Percentiles rank a stretch among this genome's conserved stretches.
Evolutionary conservation across 2,113 vertebrate species (phyloP).

Genomic region (Dipodomys ordii): DNA sequence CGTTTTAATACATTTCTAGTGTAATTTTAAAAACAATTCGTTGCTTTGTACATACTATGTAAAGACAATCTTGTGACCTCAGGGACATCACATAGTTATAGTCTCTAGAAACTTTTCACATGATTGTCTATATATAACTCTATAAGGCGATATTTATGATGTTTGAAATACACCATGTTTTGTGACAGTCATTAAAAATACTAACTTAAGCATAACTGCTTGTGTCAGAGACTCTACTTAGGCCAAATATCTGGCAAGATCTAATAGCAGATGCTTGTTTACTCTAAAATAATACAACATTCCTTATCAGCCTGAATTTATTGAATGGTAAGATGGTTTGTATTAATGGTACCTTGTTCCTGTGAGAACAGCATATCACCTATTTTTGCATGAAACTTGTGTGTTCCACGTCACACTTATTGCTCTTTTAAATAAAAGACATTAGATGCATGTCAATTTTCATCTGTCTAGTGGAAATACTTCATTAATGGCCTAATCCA

Average conservation of each 20-base stretch:
- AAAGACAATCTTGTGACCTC: neutral
- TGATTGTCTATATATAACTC: constrained; percentile 42
- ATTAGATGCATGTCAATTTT: neutral
- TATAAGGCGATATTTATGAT: constrained; percentile 44
- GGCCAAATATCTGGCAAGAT: constrained; percentile 68
- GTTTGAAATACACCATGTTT: constrained; percentile 59
- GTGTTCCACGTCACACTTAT: neutral
- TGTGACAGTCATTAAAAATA: constrained; percentile 50
- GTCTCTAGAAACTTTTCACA: constrained; percentile 46
- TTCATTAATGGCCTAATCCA: constrained; percentile 8
- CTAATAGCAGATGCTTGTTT: constrained; percentile 67
- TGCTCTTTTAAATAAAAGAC: neutral
- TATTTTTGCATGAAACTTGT: neutral
- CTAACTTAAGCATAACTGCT: constrained; percentile 36
- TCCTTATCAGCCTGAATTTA: constrained; percentile 70
- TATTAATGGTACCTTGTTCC: neutral
- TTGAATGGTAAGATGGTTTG: constrained; percentile 47
- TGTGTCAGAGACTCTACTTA: constrained; percentile 6
- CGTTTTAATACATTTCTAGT: neutral
- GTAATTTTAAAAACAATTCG: neutral
- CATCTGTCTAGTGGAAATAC: neutral
- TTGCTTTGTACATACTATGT: neutral
- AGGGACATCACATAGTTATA: neutral
- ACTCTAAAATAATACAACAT: constrained; percentile 65
- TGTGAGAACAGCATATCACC: constrained; percentile 24